Conservation (phyloP, 2,888 invertebrate genomes). For the Ochropacha duplaris region DNA sequence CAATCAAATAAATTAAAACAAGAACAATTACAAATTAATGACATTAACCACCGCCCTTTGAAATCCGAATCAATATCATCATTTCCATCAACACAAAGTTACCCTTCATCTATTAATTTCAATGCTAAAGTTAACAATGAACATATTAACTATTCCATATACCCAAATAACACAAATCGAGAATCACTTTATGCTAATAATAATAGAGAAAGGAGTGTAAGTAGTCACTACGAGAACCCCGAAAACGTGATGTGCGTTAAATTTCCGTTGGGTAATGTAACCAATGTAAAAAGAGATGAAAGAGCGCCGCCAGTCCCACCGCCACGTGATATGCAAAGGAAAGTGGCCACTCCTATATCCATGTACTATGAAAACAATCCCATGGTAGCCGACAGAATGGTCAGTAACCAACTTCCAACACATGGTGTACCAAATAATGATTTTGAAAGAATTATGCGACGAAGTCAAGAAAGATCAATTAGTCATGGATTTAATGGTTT, state of each 20-base stretch:
- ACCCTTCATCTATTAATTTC: slow-evolving; percentile 80
- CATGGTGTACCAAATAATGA: slow-evolving; percentile 77
- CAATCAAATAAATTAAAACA: slow-evolving; percentile 73
- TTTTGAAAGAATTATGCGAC: slow-evolving; percentile 75
- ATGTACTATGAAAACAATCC: slow-evolving; percentile 77
- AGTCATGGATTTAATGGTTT: slow-evolving; percentile 75
- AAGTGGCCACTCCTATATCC: slow-evolving; percentile 78
- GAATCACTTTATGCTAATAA: slow-evolving; percentile 68
- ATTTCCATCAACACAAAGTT: slow-evolving; percentile 79
- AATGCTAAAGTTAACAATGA: slow-evolving; percentile 81
- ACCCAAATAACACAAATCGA: slow-evolving; percentile 61
- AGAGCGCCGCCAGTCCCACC: slow-evolving; percentile 89
- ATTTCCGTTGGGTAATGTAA: slow-evolving; percentile 77
- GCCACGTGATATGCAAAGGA: slow-evolving; percentile 88
- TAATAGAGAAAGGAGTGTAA: slow-evolving; percentile 62
- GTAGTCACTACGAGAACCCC: slow-evolving; percentile 63
- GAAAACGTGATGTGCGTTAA: slow-evolving; percentile 77
- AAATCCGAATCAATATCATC: slow-evolving; percentile 80
- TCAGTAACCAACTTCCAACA: slow-evolving; percentile 48
- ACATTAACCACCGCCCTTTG: slow-evolving; percentile 60
- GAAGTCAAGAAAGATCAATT: slow-evolving; percentile 72
- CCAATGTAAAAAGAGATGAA: slow-evolving; percentile 68
- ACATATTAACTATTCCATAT: slow-evolving; percentile 79
- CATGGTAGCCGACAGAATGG: slow-evolving; percentile 56
- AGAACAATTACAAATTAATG: slow-evolving; percentile 58